phyloP scores from a whole-genome alignment of 2,113 vertebrate species.

The Gallinago undulata region DNA sequence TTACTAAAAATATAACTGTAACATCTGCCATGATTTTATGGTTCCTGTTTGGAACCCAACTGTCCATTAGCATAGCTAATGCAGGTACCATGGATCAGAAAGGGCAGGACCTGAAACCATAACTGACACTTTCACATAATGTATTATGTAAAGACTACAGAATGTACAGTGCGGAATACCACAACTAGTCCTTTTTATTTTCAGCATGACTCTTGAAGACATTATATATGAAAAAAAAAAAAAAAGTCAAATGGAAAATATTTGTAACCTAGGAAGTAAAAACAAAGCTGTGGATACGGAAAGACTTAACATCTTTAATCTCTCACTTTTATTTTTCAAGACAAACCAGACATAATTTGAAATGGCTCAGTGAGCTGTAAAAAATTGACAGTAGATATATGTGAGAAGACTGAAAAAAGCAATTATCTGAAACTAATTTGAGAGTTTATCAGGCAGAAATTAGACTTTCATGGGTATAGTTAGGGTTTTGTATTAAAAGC shows the following conservation, averaged over 20 bases:
- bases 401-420: conserved; percentile 42
- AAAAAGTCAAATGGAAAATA: neutral
- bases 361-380: conserved; percentile 57
- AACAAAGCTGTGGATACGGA: neutral
- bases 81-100: too few species aligned
- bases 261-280: neutral
- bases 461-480: conserved; percentile 31
- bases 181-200: neutral
- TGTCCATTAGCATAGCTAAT: fast-evolving
- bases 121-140: neutral
- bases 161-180: neutral
- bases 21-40: neutral
- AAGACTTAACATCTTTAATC: conserved; percentile 31
- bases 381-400: conserved; percentile 56
- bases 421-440: conserved; percentile 69
- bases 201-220: neutral
- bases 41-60: neutral
- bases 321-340: conserved; percentile 39
- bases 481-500: conserved; percentile 28
- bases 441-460: conserved; percentile 66
- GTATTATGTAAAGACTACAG: neutral
- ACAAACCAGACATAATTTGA: conserved; percentile 57
- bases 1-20: neutral
- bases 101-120: neutral
- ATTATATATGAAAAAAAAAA: too few species aligned